A percentile compares a stretch with the other conserved stretches of the same genome.
phyloP scores from a whole-genome alignment of 2,797 vertebrate genomes.

The Pyrocephalus nanus region DNA sequence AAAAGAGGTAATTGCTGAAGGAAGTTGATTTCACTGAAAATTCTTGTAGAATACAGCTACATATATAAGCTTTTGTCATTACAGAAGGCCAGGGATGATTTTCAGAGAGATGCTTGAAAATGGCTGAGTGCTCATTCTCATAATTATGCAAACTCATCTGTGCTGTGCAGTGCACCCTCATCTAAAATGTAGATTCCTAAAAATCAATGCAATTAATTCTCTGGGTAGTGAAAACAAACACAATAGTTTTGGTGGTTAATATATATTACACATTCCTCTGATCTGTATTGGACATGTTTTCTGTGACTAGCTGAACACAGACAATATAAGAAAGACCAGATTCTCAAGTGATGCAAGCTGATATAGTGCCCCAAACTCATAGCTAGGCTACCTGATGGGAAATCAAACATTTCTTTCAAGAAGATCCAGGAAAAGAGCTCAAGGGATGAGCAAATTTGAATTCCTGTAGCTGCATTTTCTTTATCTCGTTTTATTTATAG shows the following conservation, averaged over 20 bases:
- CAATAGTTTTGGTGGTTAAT: background rate
- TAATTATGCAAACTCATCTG: background rate
- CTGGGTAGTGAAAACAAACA: background rate
- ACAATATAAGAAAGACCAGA: background rate
- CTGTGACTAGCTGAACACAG: background rate
- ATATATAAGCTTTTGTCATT: background rate
- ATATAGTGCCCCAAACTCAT: background rate
- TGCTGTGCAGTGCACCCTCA: background rate
- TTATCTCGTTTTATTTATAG: background rate
- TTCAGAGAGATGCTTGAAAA: background rate
- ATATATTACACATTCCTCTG: background rate
- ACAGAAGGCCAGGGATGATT: background rate
- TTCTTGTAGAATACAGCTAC: background rate
- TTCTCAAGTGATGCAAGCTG: background rate
- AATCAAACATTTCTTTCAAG: background rate
- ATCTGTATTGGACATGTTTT: background rate
- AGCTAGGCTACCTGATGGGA: background rate
- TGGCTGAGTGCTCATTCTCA: background rate
- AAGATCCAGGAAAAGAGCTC: background rate
- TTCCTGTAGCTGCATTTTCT: background rate
- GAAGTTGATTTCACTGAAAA: background rate
- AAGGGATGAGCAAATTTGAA: background rate
- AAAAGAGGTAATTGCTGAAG: background rate
- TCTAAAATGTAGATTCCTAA: conserved; percentile 29
- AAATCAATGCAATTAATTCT: conserved; percentile 34